phyloP scores from a whole-genome alignment of 1,140 invertebrate genomes.

The Centruroides vittatus region DNA sequence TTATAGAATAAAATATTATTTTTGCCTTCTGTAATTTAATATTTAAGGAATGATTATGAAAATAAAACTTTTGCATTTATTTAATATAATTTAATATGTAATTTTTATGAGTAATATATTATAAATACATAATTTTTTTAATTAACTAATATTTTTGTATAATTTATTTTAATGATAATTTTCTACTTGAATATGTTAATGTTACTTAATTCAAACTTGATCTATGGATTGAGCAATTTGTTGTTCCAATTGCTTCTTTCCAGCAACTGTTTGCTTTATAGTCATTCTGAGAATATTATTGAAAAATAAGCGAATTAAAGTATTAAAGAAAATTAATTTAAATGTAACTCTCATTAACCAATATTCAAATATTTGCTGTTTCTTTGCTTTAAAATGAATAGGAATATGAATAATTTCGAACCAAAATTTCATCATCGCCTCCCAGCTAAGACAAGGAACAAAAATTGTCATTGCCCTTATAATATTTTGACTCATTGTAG shows the following conservation, averaged over 20 bases:
- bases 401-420: slow-evolving; percentile 11
- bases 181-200: no score
- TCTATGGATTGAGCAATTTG: no score
- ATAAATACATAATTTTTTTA: no score
- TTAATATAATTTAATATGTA: no score
- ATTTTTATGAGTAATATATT: no score
- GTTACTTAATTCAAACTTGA: no score
- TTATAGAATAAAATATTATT: no score
- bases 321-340: slow-evolving; percentile 1
- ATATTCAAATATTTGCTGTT: slow-evolving; percentile 8
- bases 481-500: slow-evolving; percentile 6
- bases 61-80: no score
- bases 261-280: slow-evolving; percentile 9
- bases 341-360: slow-evolving; percentile 13
- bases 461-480: background rate
- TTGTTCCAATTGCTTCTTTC: slow-evolving; percentile 1
- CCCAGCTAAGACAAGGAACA: slow-evolving; percentile 12
- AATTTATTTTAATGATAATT: no score
- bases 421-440: slow-evolving; percentile 21
- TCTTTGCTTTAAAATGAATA: slow-evolving; percentile 1
- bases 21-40: no score
- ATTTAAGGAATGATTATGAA: no score
- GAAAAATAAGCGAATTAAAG: slow-evolving; percentile 7
- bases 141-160: no score
- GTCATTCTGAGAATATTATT: slow-evolving; percentile 14